Evolutionary conservation across 2,888 invertebrate species (phyloP).

Genomic region (Brassicogethes aeneus): DNA sequence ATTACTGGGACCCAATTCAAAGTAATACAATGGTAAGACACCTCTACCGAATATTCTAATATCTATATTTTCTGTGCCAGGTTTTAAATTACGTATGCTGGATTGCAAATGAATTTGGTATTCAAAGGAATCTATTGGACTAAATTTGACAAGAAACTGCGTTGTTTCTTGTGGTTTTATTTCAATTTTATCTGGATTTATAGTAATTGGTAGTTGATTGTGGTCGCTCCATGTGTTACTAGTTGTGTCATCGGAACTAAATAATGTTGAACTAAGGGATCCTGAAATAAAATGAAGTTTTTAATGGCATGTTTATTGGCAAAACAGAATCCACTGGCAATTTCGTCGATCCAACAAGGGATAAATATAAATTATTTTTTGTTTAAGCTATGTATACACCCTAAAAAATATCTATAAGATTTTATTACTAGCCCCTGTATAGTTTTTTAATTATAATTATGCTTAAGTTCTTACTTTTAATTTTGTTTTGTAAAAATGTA

Average conservation of each 20-base stretch:
- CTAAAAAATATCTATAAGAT: too few relatives aligned
- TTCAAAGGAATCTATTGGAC: constrained; percentile 47
- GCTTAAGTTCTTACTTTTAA: too few relatives aligned
- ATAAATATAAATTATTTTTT: too few relatives aligned
- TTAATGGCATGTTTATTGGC: not conserved
- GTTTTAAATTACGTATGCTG: constrained; percentile 46
- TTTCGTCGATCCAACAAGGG: too few relatives aligned
- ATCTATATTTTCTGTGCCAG: constrained; percentile 30
- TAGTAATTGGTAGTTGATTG: constrained; percentile 41
- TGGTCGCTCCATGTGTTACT: constrained; percentile 14
- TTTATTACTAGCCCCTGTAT: too few relatives aligned
- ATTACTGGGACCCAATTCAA: constrained; percentile 56
- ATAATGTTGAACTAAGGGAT: constrained; percentile 15
- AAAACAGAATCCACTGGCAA: too few relatives aligned
- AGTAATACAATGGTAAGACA: constrained; percentile 59
- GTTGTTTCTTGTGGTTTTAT: constrained; percentile 40
- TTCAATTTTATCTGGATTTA: constrained; percentile 42
- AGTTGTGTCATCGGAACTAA: constrained; percentile 18
- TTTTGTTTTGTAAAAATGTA: too few relatives aligned
- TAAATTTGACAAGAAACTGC: constrained; percentile 45
- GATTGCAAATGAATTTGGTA: constrained; percentile 48
- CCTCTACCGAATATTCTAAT: constrained; percentile 49
- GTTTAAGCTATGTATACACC: too few relatives aligned
- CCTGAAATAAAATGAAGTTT: not conserved
- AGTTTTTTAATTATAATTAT: too few relatives aligned